Evolutionary conservation across 2,113 vertebrate genomes (phyloP).

Genomic region (Casuarius casuarius): DNA sequence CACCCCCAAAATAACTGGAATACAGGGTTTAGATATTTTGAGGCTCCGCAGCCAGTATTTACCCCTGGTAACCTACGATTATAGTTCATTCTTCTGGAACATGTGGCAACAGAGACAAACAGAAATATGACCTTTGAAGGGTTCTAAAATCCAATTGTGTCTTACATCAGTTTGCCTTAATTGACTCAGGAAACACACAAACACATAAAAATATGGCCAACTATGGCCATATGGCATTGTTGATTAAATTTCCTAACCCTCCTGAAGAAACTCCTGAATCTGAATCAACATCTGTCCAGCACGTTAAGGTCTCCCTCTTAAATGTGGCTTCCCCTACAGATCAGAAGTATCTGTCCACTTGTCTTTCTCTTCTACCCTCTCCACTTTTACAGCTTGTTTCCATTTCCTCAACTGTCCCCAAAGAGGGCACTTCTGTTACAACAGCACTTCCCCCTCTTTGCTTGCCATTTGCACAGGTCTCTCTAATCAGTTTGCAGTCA

Average conservation of each 20-base stretch:
- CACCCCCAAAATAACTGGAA: neutral
- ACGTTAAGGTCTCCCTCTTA: neutral
- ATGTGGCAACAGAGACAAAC: conserved; percentile 38
- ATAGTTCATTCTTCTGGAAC: neutral
- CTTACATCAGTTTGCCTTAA: conserved; percentile 1
- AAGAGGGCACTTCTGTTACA: neutral
- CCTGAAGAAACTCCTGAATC: neutral
- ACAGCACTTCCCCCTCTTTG: neutral
- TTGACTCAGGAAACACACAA: conserved; percentile 32
- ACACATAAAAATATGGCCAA: neutral
- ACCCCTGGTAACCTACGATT: neutral
- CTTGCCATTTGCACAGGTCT: neutral
- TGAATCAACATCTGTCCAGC: neutral
- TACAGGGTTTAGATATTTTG: neutral
- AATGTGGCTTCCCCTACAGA: neutral
- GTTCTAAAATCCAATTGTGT: conserved; percentile 16
- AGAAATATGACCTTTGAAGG: conserved; percentile 51
- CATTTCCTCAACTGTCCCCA: neutral
- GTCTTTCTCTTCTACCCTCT: neutral
- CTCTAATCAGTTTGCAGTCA: neutral
- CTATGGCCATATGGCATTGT: neutral
- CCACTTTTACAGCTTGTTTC: neutral
- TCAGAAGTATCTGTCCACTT: neutral
- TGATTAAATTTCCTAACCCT: neutral
- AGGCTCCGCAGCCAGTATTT: neutral